Evolutionary conservation across 2,113 vertebrate species (phyloP).

Genomic region (Orycteropus afer): DNA sequence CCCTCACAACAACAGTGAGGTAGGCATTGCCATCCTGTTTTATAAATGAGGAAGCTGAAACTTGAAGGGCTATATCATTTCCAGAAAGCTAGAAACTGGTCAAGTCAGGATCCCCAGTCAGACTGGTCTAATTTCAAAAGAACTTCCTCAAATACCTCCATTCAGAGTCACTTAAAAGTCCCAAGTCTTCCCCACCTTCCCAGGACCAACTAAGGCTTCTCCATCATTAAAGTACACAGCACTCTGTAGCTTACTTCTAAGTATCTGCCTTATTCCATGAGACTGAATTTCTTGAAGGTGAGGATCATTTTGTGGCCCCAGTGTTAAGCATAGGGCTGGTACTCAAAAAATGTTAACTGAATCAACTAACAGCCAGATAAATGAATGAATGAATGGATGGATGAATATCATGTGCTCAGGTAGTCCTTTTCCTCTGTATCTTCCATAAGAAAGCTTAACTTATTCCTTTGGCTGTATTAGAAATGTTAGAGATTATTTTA

Average conservation of each 20-base stretch:
- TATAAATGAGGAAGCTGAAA: accelerated
- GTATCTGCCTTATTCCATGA: neutral
- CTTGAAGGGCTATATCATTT: neutral
- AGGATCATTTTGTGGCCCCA: neutral
- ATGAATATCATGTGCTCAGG: neutral
- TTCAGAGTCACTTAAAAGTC: neutral
- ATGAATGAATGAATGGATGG: accelerated
- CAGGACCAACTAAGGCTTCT: neutral
- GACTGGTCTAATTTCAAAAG: neutral
- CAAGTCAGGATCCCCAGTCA: accelerated
- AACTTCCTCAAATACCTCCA: neutral
- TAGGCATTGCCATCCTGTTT: neutral
- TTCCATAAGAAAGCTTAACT: neutral
- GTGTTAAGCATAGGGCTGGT: neutral
- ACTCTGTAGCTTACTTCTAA: neutral
- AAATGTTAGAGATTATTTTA: neutral
- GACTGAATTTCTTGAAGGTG: neutral
- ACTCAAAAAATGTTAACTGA: neutral
- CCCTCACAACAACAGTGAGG: neutral
- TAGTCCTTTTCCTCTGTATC: neutral
- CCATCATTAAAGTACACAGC: accelerated
- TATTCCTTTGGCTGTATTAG: neutral
- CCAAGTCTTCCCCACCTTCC: neutral
- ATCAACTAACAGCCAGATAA: neutral
- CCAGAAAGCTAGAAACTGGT: neutral